Conservation (phyloP, 2,797 vertebrate species). For the Falco novaeseelandiae region DNA sequence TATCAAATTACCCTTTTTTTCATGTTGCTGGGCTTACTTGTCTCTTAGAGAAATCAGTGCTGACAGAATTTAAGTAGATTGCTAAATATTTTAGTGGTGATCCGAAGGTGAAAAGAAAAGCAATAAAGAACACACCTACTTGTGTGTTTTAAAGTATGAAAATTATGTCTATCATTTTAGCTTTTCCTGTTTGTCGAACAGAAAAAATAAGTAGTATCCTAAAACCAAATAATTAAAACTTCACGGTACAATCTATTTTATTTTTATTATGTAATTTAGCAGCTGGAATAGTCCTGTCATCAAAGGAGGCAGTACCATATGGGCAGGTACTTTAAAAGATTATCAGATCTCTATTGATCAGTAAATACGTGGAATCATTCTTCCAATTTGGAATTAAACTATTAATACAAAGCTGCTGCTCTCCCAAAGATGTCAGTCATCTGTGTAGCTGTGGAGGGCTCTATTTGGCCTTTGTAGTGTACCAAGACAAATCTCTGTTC, state of each 20-base stretch:
- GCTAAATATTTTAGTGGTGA: neutral
- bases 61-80: neutral
- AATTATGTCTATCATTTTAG: neutral
- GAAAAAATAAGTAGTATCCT: neutral
- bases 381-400: neutral
- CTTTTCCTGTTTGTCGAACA: neutral
- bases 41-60: neutral
- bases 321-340: neutral
- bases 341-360: neutral
- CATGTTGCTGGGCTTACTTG: neutral
- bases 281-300: neutral
- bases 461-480: neutral
- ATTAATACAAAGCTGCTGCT: neutral
- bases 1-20: neutral
- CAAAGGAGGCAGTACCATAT: neutral
- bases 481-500: neutral
- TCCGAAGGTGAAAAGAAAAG: neutral
- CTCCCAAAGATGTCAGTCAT: neutral
- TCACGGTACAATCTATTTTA: neutral
- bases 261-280: neutral
- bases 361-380: neutral
- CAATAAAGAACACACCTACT: neutral
- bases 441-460: neutral
- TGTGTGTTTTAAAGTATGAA: neutral
- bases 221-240: neutral